phyloP scores from a whole-genome alignment of 1,140 invertebrate genomes.

The Anagrus nilaparvatae region DNA sequence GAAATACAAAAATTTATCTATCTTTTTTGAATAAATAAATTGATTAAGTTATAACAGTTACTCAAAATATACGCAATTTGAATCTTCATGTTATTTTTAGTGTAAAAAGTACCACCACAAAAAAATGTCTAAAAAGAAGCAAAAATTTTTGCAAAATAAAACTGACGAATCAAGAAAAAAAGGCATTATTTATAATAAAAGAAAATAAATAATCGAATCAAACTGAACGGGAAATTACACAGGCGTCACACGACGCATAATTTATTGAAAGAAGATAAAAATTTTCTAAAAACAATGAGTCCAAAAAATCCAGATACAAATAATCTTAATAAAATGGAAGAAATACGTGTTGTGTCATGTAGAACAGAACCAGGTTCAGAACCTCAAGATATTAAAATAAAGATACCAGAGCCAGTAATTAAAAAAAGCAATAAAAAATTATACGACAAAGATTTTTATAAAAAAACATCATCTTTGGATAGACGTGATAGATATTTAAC shows the following conservation, averaged over 20 bases:
- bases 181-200: no score
- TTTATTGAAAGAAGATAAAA: slow-evolving; percentile 14
- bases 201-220: no score
- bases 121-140: no score
- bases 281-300: slow-evolving; percentile 31
- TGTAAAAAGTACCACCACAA: no score
- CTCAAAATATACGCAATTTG: no score
- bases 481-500: slow-evolving; percentile 35
- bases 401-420: slow-evolving; percentile 37
- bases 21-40: no score
- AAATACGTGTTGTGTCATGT: slow-evolving; percentile 34
- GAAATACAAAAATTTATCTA: no score
- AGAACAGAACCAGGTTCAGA: slow-evolving; percentile 30
- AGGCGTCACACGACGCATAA: slow-evolving; percentile 35
- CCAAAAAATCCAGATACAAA: slow-evolving; percentile 30
- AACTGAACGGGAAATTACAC: slow-evolving; percentile 28
- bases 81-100: no score
- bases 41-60: no score
- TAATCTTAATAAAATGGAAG: slow-evolving; percentile 30
- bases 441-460: slow-evolving; percentile 36
- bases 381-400: slow-evolving; percentile 33
- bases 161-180: no score
- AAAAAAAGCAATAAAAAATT: slow-evolving; percentile 29
- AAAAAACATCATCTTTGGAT: slow-evolving; percentile 30
- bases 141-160: no score